Percentiles rank a stretch among this genome's conserved stretches.
Evolutionary conservation across 2,888 invertebrate species (phyloP).

Genomic region (Drosophila recens): DNA sequence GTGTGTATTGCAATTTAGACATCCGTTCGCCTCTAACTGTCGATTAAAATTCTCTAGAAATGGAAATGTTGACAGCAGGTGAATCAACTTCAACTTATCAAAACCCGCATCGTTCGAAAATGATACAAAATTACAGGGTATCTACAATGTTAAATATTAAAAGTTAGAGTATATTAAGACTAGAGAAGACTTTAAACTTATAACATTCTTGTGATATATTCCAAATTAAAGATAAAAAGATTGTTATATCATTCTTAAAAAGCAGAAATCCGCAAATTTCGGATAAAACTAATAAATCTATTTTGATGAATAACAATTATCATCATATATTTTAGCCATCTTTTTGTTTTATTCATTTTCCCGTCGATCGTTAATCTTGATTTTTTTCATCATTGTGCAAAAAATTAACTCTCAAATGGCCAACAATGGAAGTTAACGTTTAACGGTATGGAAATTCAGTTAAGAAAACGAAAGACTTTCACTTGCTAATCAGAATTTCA

Average conservation of each 20-base stretch:
- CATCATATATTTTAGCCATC: not conserved
- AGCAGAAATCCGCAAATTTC: no score
- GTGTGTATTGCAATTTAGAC: conserved; percentile 44
- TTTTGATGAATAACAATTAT: no score
- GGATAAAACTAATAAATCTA: no score
- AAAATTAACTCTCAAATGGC: conserved; percentile 10
- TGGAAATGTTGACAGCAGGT: conserved; percentile 31
- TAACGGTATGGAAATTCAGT: conserved; percentile 36
- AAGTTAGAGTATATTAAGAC: no score
- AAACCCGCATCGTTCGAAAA: not conserved
- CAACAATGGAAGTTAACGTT: conserved; percentile 47
- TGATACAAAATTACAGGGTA: not conserved
- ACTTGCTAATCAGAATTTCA: conserved; percentile 74
- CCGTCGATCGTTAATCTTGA: not conserved
- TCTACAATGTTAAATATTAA: no score
- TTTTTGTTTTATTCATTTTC: not conserved
- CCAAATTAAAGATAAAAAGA: no score
- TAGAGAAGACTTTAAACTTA: no score
- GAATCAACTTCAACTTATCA: conserved; percentile 1
- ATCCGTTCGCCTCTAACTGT: conserved; percentile 38
- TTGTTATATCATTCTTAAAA: no score
- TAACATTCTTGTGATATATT: no score
- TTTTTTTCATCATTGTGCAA: conserved; percentile 16
- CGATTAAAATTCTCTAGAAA: conserved; percentile 14
- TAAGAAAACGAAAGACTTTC: conserved; percentile 57